Conservation (phyloP, 2,113 vertebrate genomes). For the Marmota flaviventris region DNA sequence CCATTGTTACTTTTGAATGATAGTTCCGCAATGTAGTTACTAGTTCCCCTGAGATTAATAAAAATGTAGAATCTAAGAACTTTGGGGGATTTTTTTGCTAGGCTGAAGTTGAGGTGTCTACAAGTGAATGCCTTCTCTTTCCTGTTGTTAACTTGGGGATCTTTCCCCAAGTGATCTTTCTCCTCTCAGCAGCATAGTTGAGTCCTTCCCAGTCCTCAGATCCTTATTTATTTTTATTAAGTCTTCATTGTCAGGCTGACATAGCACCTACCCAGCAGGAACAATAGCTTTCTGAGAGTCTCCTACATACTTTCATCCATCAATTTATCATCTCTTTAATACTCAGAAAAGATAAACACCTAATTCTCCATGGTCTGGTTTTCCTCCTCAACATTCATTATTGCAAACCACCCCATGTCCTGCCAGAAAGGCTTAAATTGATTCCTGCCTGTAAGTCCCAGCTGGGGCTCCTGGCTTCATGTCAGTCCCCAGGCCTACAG, state of each 20-base stretch:
- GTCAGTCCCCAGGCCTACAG: slow-evolving; percentile 73
- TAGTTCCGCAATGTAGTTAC: neutral
- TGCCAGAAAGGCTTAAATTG: slow-evolving; percentile 83
- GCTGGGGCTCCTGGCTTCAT: slow-evolving; percentile 82
- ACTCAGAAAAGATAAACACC: slow-evolving; percentile 76
- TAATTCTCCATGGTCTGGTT: slow-evolving; percentile 78
- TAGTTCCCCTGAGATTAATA: slow-evolving; percentile 43
- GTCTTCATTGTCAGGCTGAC: slow-evolving; percentile 75
- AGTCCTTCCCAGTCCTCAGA: neutral
- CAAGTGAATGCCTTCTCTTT: slow-evolving; percentile 38
- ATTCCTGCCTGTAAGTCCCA: slow-evolving; percentile 79
- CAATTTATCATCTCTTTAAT: slow-evolving; percentile 69
- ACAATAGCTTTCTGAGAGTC: slow-evolving; percentile 62
- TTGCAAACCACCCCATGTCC: slow-evolving; percentile 66
- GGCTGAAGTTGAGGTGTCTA: neutral
- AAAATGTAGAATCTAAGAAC: slow-evolving; percentile 19
- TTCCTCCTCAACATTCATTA: slow-evolving; percentile 79
- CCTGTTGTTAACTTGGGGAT: neutral
- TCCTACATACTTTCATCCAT: slow-evolving; percentile 64
- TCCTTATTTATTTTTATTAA: slow-evolving; percentile 78
- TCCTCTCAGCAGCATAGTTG: slow-evolving; percentile 12
- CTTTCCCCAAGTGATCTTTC: slow-evolving; percentile 29
- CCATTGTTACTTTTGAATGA: slow-evolving; percentile 56
- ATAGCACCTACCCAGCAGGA: slow-evolving; percentile 59
- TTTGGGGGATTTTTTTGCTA: neutral